phyloP scores from a whole-genome alignment of 2,113 vertebrate species.

The Chionomys nivalis region DNA sequence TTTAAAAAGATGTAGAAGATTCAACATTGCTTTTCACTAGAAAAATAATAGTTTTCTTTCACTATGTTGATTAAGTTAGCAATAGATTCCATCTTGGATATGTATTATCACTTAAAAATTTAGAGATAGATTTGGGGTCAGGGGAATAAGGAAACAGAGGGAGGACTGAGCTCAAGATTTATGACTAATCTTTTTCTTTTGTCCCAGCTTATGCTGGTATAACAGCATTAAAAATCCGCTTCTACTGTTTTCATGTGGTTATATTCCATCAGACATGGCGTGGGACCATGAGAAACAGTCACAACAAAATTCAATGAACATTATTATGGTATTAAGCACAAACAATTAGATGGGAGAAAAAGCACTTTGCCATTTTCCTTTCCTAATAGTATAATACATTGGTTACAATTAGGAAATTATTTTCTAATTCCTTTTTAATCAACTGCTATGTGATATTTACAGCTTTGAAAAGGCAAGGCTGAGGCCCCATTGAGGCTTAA shows the following conservation, averaged over 20 bases:
- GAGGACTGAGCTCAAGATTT: background rate
- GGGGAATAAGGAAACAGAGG: background rate
- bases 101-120: background rate
- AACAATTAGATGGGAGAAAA: background rate
- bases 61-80: background rate
- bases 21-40: background rate
- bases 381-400: background rate
- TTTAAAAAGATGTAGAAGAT: background rate
- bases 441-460: background rate
- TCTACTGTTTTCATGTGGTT: background rate
- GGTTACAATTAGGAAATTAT: background rate
- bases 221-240: background rate
- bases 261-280: background rate
- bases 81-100: background rate
- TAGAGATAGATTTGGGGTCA: background rate
- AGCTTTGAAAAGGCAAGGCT: background rate
- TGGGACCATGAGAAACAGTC: background rate
- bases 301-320: background rate
- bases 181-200: background rate
- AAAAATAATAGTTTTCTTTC: background rate
- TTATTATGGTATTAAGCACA: background rate
- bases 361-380: background rate
- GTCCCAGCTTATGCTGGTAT: background rate
- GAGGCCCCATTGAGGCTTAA: background rate
- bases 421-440: background rate